Evolutionary conservation across 2,797 vertebrate species (phyloP).

Genomic region (Antrozous pallidus): DNA sequence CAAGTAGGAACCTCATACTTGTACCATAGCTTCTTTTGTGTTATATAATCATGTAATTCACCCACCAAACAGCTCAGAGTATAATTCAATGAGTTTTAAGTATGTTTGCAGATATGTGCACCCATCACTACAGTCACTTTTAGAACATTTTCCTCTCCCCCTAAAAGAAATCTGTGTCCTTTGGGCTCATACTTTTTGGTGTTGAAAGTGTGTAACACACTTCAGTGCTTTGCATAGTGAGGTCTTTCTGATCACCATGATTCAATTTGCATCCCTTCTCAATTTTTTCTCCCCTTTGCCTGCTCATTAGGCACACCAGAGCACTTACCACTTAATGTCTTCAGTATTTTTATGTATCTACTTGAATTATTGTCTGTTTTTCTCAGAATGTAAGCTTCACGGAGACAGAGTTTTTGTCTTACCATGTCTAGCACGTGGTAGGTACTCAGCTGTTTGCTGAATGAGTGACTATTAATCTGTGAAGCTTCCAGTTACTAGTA

Average conservation of each 20-base stretch:
- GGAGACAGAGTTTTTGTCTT: background rate
- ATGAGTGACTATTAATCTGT: background rate
- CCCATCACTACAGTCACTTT: background rate
- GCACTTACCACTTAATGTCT: background rate
- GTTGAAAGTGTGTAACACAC: background rate
- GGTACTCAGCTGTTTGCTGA: background rate
- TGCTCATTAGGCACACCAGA: background rate
- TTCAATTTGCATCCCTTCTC: background rate
- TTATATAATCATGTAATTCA: background rate
- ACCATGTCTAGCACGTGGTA: background rate
- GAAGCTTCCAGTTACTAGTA: background rate
- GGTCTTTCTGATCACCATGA: background rate
- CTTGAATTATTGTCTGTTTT: background rate
- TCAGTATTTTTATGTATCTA: background rate
- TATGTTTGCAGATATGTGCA: background rate
- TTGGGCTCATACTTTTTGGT: background rate
- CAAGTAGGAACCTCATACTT: fast-evolving
- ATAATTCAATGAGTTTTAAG: background rate
- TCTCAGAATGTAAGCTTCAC: background rate
- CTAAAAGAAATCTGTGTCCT: background rate
- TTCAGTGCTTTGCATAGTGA: background rate
- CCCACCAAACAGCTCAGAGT: background rate
- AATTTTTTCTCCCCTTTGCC: background rate
- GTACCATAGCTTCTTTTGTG: background rate
- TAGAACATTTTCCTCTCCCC: background rate